phyloP scores from a whole-genome alignment of 2,888 invertebrate species.

The Melanophora roralis region DNA sequence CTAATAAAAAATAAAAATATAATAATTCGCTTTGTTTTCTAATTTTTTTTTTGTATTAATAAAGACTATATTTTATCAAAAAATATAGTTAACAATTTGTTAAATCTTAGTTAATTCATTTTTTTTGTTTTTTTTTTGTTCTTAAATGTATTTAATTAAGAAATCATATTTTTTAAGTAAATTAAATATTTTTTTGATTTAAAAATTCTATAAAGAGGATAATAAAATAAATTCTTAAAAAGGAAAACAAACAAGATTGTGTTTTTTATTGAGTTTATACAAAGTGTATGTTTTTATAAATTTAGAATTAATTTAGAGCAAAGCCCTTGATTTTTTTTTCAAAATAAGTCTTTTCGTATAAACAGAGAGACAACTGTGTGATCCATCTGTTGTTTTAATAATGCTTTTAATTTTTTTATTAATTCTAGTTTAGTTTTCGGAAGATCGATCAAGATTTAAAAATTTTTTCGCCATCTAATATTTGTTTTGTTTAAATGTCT shows the following conservation, averaged over 20 bases:
- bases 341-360: slow-evolving; percentile 54
- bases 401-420: slow-evolving; percentile 9
- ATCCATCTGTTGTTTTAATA: slow-evolving; percentile 10
- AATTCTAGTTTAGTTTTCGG: slow-evolving; percentile 32
- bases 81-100: slow-evolving; percentile 66
- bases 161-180: slow-evolving; percentile 29
- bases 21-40: slow-evolving; percentile 23
- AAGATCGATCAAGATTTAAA: slow-evolving; percentile 44
- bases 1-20: slow-evolving; percentile 3
- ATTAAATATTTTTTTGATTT: slow-evolving; percentile 45
- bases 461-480: slow-evolving; percentile 31
- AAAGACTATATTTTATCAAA: slow-evolving; percentile 66
- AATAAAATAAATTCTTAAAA: slow-evolving; percentile 35
- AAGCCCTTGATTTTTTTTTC: slow-evolving; percentile 8
- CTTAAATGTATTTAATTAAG: slow-evolving; percentile 26
- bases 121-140: slow-evolving; percentile 24
- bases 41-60: slow-evolving; percentile 36
- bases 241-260: slow-evolving; percentile 61
- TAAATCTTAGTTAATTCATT: slow-evolving; percentile 26
- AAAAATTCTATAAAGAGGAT: slow-evolving; percentile 35
- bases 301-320: slow-evolving; percentile 38
- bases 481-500: slow-evolving; percentile 42
- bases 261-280: slow-evolving; percentile 62
- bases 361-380: slow-evolving; percentile 9
- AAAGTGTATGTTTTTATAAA: slow-evolving; percentile 21